phyloP scores from a whole-genome alignment of 2,113 vertebrate genomes.

The Terrapene triunguis region DNA sequence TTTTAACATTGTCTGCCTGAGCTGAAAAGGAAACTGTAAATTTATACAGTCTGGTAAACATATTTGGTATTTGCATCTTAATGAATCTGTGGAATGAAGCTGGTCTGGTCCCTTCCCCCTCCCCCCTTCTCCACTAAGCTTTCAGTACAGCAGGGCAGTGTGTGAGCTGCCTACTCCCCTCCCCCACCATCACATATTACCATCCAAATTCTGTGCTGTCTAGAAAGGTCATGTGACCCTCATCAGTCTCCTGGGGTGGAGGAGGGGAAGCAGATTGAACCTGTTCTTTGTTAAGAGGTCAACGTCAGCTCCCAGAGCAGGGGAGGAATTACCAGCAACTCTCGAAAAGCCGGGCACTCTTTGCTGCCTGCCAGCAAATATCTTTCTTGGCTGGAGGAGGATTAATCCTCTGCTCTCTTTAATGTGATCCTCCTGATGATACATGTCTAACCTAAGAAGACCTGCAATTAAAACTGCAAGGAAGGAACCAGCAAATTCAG shows the following conservation, averaged over 20 bases:
- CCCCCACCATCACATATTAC: conserved; percentile 77
- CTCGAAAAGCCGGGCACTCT: conserved; percentile 78
- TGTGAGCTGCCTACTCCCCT: conserved; percentile 57
- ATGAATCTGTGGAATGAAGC: conserved; percentile 44
- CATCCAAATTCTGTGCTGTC: conserved; percentile 83
- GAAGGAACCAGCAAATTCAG: not conserved
- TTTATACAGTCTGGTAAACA: conserved; percentile 67
- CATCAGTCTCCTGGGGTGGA: conserved; percentile 81
- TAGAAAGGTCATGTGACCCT: conserved; percentile 90
- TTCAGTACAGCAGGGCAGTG: conserved; percentile 62
- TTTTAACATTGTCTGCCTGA: conserved; percentile 57
- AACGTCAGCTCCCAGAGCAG: conserved; percentile 79
- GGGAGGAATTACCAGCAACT: conserved; percentile 80
- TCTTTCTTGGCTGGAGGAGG: not conserved
- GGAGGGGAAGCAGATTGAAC: conserved; percentile 84
- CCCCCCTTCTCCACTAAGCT: not conserved
- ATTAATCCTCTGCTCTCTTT: not conserved
- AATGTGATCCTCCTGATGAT: not conserved
- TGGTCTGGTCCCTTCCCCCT: not conserved
- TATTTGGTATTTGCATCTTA: conserved; percentile 66
- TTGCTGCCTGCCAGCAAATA: not conserved
- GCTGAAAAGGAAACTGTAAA: conserved; percentile 72
- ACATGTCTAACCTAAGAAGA: not conserved
- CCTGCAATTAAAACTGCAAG: not conserved
- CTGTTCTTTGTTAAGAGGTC: conserved; percentile 94